A percentile compares a stretch with the other conserved stretches of the same genome.
Conservation (phyloP, 2,888 invertebrate genomes). For the Plutella xylostella region DNA sequence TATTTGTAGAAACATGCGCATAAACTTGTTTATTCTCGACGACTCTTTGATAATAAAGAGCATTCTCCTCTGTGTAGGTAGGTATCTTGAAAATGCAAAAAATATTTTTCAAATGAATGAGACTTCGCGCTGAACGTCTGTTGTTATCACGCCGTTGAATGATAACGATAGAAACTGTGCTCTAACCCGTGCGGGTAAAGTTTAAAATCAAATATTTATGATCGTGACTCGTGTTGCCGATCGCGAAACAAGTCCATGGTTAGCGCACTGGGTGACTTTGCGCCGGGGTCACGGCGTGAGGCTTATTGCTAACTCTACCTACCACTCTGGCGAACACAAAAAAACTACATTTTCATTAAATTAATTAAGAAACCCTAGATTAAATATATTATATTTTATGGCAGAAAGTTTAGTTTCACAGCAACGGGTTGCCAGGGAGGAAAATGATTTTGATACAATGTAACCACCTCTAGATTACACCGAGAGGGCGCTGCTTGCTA, state of each 20-base stretch:
- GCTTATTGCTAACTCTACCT: too few relatives aligned
- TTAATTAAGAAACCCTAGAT: too few relatives aligned
- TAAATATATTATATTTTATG: too few relatives aligned
- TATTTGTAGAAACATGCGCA: too few relatives aligned
- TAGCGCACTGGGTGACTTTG: constrained; percentile 38
- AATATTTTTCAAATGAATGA: constrained; percentile 2
- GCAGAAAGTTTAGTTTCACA: too few relatives aligned
- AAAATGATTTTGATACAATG: too few relatives aligned
- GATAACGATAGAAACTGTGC: constrained; percentile 50
- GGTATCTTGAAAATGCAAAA: constrained; percentile 1
- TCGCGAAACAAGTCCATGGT: constrained; percentile 52
- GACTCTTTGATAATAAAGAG: constrained; percentile 1
- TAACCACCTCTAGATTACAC: too few relatives aligned
- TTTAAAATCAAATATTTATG: constrained; percentile 26
- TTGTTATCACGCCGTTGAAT: constrained; percentile 18
- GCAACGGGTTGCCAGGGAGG: too few relatives aligned
- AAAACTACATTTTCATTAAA: too few relatives aligned
- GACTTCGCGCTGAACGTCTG: constrained; percentile 4
- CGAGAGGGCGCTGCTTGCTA: too few relatives aligned
- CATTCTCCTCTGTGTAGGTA: not conserved
- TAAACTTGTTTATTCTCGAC: not conserved
- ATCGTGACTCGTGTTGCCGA: constrained; percentile 25
- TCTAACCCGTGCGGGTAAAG: constrained; percentile 28
- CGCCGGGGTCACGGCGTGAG: constrained; percentile 38
- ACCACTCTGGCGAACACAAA: too few relatives aligned